These are phyloP conservation scores for Catocala fraxini DNA, from an alignment of 2,888 invertebrate species.

Conservation along the genomic window DNA sequence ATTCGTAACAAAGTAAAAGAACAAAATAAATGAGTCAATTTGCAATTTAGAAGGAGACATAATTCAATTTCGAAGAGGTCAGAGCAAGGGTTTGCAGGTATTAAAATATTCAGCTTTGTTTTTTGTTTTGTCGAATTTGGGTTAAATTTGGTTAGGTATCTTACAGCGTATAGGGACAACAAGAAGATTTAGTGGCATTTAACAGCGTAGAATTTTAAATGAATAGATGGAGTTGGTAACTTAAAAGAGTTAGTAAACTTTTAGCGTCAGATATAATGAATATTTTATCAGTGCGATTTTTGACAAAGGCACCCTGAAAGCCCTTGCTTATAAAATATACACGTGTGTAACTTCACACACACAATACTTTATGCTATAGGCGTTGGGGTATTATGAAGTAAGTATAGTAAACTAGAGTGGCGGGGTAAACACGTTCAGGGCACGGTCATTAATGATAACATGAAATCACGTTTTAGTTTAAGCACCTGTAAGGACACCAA, in stretches of 20 bases:
- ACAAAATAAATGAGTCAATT: constrained; percentile 65
- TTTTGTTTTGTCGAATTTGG: constrained; percentile 56
- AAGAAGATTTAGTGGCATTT: constrained; percentile 56
- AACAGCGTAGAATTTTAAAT: constrained; percentile 60
- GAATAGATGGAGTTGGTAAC: constrained; percentile 48
- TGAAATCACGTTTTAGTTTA: constrained; percentile 23
- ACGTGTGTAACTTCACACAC: neutral
- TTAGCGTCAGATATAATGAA: constrained; percentile 20
- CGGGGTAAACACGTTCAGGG: constrained; percentile 23
- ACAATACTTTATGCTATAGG: too few relatives aligned
- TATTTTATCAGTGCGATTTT: neutral
- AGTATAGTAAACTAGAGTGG: neutral
- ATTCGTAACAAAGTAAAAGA: constrained; percentile 33
- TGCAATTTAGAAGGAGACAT: constrained; percentile 66
- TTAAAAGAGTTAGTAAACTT: constrained; percentile 39
- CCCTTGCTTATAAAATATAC: neutral
- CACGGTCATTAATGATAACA: constrained; percentile 29
- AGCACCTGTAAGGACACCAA: constrained; percentile 17
- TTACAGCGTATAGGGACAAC: constrained; percentile 47
- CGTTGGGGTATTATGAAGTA: constrained; percentile 2
- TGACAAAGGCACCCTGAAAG: neutral
- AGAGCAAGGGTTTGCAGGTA: constrained; percentile 57
- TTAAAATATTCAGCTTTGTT: constrained; percentile 70
- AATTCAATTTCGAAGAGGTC: constrained; percentile 65
- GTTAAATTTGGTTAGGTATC: constrained; percentile 56